These are phyloP conservation scores for Ischnura elegans DNA, from an alignment of 2,888 invertebrate genomes.

Conservation along the genomic window DNA sequence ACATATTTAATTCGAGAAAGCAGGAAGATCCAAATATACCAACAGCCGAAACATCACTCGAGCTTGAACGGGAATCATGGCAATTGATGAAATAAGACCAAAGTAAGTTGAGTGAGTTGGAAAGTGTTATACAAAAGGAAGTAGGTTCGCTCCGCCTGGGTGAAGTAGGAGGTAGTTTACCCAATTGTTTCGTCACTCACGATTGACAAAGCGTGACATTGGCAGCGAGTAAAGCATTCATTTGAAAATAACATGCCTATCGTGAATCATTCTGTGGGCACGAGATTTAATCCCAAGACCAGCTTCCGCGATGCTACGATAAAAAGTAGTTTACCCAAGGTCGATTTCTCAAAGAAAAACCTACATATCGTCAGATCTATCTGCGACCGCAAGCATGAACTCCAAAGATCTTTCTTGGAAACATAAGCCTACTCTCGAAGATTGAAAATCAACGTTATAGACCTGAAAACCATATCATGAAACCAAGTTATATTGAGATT, in stretches of 20 bases:
- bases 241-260: neutral
- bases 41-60: neutral
- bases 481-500: too few species aligned
- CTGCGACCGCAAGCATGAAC: too few species aligned
- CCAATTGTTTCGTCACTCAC: neutral
- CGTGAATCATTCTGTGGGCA: neutral
- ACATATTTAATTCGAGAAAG: neutral
- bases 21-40: neutral
- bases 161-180: neutral
- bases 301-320: neutral
- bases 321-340: neutral
- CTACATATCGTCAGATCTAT: too few species aligned
- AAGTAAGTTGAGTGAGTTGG: neutral
- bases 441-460: too few species aligned
- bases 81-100: neutral
- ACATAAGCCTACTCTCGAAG: too few species aligned
- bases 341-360: too few species aligned
- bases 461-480: neutral
- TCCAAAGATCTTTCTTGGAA: too few species aligned
- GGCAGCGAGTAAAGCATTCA: slow-evolving; percentile 18
- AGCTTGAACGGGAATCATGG: neutral
- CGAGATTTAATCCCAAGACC: neutral
- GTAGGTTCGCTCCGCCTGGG: neutral
- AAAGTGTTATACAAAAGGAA: neutral
- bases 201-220: slow-evolving; percentile 32